Conservation (phyloP, 2,113 vertebrate species). For the Sinosuthora webbiana region DNA sequence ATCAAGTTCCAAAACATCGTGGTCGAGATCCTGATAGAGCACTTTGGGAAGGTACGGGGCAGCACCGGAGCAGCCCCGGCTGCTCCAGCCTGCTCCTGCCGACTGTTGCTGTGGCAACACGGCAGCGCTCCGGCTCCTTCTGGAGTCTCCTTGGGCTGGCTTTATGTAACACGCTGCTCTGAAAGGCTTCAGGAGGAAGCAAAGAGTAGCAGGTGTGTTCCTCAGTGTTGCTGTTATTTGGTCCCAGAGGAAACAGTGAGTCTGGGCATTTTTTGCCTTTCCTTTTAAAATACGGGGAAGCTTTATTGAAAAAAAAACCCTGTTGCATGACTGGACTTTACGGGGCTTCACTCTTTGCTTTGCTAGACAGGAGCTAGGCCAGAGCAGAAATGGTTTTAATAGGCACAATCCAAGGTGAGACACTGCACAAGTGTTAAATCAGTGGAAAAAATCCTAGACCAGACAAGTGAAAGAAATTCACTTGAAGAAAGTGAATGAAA, state of each 20-base stretch:
- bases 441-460: not conserved
- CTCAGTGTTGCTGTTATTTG: not conserved
- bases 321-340: not conserved
- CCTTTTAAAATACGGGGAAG: not conserved
- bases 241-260: not conserved
- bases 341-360: not conserved
- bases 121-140: not conserved
- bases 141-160: not conserved
- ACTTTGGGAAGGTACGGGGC: slow-evolving; percentile 84
- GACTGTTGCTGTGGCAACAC: not conserved
- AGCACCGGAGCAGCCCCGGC: not conserved
- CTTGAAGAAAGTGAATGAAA: too few relatives aligned
- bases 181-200: not conserved
- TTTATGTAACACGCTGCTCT: not conserved
- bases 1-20: slow-evolving; percentile 99
- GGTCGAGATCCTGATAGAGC: slow-evolving; percentile 93
- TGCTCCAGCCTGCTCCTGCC: not conserved
- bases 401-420: not conserved
- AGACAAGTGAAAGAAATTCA: not conserved
- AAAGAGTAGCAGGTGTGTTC: not conserved
- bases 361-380: not conserved
- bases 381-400: not conserved
- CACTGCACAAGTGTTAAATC: not conserved
- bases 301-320: not conserved
- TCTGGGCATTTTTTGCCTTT: not conserved